These are phyloP conservation scores for Atractosteus spatula DNA, from an alignment of 2,113 vertebrate genomes.

Conservation along the genomic window DNA sequence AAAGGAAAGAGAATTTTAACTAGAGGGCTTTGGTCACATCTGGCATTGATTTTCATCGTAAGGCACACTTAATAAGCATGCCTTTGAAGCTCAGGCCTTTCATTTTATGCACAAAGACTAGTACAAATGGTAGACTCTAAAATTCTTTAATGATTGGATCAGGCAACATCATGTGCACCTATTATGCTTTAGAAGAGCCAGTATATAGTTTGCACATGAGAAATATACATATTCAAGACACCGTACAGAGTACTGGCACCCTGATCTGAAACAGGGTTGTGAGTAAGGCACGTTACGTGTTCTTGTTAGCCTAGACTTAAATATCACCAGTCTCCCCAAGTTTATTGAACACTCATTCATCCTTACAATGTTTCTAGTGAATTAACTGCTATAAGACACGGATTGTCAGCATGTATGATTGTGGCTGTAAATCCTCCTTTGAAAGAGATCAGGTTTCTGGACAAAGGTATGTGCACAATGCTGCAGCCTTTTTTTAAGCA, in stretches of 20 bases:
- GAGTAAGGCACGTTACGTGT: no score
- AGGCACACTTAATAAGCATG: constrained; percentile 89
- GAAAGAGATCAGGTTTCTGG: constrained; percentile 41
- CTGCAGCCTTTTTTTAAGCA: background rate
- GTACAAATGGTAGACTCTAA: constrained; percentile 57
- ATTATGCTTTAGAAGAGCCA: constrained; percentile 13
- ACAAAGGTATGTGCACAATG: background rate
- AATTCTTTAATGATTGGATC: constrained; percentile 87
- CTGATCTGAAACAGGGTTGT: no score
- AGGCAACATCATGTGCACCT: constrained; percentile 58
- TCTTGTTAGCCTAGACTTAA: no score
- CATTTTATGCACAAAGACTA: constrained; percentile 82
- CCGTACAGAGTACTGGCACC: no score
- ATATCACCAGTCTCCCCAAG: no score
- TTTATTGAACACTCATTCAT: no score
- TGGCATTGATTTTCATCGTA: constrained; percentile 91
- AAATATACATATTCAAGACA: no score
- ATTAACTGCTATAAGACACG: no score
- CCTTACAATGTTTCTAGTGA: no score
- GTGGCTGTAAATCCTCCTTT: background rate
- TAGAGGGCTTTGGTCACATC: constrained; percentile 82
- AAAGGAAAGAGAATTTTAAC: constrained; percentile 64
- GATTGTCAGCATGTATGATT: no score
- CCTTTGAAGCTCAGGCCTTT: constrained; percentile 88
- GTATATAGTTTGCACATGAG: no score